Base-by-base conservation (phyloP, 2,113 vertebrate species). In the Aythya baeri region DNA sequence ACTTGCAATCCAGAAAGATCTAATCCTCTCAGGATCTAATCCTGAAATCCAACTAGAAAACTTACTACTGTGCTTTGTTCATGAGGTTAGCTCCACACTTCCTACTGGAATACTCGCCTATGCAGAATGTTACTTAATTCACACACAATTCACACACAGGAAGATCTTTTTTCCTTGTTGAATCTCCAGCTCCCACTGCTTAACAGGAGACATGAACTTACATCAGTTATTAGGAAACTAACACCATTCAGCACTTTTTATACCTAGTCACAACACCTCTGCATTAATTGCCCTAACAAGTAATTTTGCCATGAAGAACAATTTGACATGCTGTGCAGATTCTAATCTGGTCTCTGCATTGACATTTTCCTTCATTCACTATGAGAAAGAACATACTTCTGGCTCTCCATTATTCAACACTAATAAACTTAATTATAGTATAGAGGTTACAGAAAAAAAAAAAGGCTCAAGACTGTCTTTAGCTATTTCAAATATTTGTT, bases 231-330 rank as follows among this genome's bases (percentile, higher is more conserved):
- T 54, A 58, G 49, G 63, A 86, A 46, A 16, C 2, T 59, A 54
- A 74, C 23, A 4, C 25, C 44, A 7, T 52, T 82, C 66, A 83
- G 83, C 38, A 59, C 66, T 59, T 83, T 32, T 81, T 76, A 91
- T 44, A 76, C 17, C 17, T 7, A 31, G 70, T 70, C 87, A 95
- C 65, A 84, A 26, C 71, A 77, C 61, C 71, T 82, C 71, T 79
- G 43, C 38, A 46, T 61, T 93, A 79, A 91, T 46, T 87, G 66
- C 44, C 58, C 43, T 43, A 59, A 94, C 72, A 31, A 87, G 52
- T 0, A 0, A 78, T 78, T 94, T 54, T 84, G 38, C 74, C 62
- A 29, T 4, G 25, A 92, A 89, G 84, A 94, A 75, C 32, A 55
- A 75, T 86, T 81, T 83, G 65, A 80, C 65, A 44, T 5, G 52